A percentile compares a stretch with the other conserved stretches of the same genome.
These are phyloP conservation scores for Alosa sapidissima DNA, from an alignment of 2,797 vertebrate genomes.

Conservation along the genomic window DNA sequence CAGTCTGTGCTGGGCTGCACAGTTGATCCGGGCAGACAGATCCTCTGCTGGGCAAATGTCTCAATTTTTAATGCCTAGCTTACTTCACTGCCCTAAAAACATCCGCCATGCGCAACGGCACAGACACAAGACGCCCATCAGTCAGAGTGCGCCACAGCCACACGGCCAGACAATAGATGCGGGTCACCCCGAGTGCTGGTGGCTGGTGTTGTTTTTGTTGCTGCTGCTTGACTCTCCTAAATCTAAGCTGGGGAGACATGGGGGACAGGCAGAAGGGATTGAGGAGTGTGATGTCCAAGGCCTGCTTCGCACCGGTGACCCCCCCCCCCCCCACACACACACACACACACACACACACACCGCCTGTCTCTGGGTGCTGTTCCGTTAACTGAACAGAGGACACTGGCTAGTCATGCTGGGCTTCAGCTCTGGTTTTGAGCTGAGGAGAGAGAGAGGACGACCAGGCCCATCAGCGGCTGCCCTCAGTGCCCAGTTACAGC, in stretches of 20 bases:
- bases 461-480: neutral
- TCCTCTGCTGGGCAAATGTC: slow-evolving; percentile 27
- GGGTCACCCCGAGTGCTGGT: neutral
- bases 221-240: neutral
- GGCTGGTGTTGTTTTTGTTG: neutral
- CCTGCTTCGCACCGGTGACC: neutral
- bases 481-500: neutral
- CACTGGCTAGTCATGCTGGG: neutral
- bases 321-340: no score
- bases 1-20: neutral
- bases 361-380: neutral
- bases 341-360: no score
- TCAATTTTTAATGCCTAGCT: slow-evolving; percentile 47
- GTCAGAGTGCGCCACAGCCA: neutral
- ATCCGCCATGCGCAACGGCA: neutral
- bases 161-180: neutral
- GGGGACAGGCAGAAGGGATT: neutral
- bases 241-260: neutral
- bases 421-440: neutral
- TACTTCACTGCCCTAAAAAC: slow-evolving; percentile 44
- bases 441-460: neutral
- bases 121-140: neutral
- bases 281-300: neutral
- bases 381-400: neutral
- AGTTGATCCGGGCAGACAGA: neutral